Conservation (phyloP, 2,113 vertebrate genomes). For the Crotalus horridus region DNA sequence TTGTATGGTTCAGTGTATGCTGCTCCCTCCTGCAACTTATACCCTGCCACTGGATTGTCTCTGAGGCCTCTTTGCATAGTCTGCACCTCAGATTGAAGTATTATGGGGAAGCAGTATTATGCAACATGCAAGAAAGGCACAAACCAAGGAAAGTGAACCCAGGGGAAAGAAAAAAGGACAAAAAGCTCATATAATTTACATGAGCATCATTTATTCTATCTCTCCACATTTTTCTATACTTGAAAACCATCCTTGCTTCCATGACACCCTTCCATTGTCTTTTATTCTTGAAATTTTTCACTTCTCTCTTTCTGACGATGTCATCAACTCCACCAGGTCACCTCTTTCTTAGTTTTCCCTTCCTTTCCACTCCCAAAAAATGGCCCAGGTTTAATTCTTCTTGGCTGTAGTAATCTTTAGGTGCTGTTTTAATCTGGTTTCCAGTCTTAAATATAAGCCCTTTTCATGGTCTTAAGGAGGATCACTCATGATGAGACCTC, state of each 20-base stretch:
- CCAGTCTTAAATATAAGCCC: neutral
- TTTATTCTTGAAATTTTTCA: neutral
- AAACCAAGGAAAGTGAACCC: neutral
- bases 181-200: neutral
- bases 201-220: neutral
- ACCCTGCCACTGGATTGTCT: no score
- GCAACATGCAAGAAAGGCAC: neutral
- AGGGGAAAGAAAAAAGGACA: neutral
- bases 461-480: neutral
- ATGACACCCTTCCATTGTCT: neutral
- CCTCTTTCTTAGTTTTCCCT: neutral
- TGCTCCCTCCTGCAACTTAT: no score
- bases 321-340: neutral
- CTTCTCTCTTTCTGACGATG: neutral
- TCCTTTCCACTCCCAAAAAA: neutral
- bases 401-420: neutral
- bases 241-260: neutral
- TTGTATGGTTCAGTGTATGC: no score
- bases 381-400: neutral
- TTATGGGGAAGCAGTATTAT: neutral
- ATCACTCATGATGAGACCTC: neutral
- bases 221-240: neutral
- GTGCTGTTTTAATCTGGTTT: neutral
- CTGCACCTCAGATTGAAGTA: no score
- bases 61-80: no score